Base-by-base conservation (phyloP, 1,140 invertebrate species). In the Carposina sasakii region DNA sequence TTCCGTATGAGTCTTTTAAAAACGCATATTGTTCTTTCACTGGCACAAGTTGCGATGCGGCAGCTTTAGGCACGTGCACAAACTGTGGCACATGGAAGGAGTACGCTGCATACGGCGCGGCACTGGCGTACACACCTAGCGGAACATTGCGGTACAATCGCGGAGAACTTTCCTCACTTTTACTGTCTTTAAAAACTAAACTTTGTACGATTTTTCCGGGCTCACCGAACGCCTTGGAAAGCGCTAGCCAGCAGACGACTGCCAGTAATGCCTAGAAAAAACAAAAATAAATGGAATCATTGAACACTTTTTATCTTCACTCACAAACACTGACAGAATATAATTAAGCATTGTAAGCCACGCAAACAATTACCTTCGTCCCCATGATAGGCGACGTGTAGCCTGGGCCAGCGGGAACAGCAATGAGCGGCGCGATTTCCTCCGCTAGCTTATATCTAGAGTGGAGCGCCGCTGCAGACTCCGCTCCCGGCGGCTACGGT, bases 1-100 rank as follows among this genome's bases (percentile, higher is more conserved):
- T 78, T 16, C 79, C 79, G 44, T 83, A 83, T 0, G 79, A 83
- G 50, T 83, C 79, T 50, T 59, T 78, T 21, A 83, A 60, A 36
- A 57, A 71, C 24, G 4, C 13, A 5, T 21, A 15, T 10, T 9
- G 9, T 36, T 19, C 12, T 9, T 19, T 74, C 16, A 78, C 61
- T 2, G 74, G 72, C 12, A 72, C 44, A n/a, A 71, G 28, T 24
- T 65, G 62, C 1, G 58, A 57, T 12, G 60, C 43, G 1, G 65
- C 50, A 2, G 51, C 8, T 37, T 56, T 68, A 26, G 65, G 59
- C 10, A 63, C 66, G 1, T 63, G 31, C 6, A 59, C 21, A 39
- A 72, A 67, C 2, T 54, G 53, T 0, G 73, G 76, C 2, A 70
- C 59, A 12, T 77, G 62, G 36, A 74, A 76, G 12, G 76, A 75